phyloP scores from a whole-genome alignment of 2,888 invertebrate species.

The Suillia variegata region DNA sequence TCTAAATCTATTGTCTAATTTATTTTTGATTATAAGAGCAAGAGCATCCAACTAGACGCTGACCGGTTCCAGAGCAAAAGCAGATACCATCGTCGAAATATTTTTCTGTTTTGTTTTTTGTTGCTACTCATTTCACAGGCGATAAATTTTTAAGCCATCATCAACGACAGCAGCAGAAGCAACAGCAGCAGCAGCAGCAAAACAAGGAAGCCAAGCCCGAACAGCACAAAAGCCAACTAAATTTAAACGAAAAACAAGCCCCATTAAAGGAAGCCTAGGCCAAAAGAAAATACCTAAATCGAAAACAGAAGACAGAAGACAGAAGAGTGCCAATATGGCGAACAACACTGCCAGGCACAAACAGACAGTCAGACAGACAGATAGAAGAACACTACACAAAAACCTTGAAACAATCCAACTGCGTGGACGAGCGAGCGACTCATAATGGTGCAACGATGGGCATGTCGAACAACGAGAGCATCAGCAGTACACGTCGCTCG shows the following conservation, averaged over 20 bases:
- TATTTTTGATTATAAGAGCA: not conserved
- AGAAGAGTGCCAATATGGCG: not conserved
- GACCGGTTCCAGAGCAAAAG: not conserved
- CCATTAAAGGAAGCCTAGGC: not conserved
- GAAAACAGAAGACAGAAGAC: not conserved
- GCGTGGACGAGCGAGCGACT: not conserved
- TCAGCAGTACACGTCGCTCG: not conserved
- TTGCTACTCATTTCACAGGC: constrained; percentile 36
- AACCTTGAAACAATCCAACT: not conserved
- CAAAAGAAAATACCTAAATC: not conserved
- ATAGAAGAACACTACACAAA: too few relatives aligned
- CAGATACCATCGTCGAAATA: too few relatives aligned
- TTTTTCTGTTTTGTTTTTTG: too few relatives aligned
- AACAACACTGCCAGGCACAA: not conserved
- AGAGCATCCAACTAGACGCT: not conserved
- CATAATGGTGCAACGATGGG: not conserved
- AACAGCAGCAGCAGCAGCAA: not conserved
- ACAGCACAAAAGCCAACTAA: not conserved
- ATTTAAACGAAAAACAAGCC: not conserved
- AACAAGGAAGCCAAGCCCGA: not conserved
- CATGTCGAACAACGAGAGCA: not conserved
- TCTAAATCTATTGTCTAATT: too few relatives aligned
- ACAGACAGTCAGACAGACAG: too few relatives aligned
- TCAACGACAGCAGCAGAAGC: not conserved
- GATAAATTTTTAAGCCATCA: constrained; percentile 31